Base-by-base conservation (phyloP, 2,113 vertebrate species). In the Sus scrofa region DNA sequence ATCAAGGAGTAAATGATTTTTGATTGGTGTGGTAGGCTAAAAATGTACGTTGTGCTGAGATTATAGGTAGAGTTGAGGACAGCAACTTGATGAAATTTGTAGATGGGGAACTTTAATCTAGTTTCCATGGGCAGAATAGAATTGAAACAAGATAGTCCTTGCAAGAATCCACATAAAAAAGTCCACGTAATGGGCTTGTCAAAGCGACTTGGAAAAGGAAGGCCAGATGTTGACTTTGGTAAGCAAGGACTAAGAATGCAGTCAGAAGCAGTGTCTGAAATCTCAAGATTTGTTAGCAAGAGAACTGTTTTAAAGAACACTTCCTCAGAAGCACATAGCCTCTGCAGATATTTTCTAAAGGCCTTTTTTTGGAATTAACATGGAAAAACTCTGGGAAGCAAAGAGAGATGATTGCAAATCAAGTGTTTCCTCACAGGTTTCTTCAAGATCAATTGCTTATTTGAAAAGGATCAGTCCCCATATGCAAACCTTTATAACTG, bases 301-400 rank as follows among this genome's bases (percentile, higher is more conserved):
- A 68, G 12, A 91, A 71, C 1, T 74, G 30, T 11, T 60, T 90
- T n/a, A 32, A 75, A 60, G 18, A 44, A 67, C 15, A 9, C 22
- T 32, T 56, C 2, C 15, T 50, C 18, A 50, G n/a, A 50, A 50
- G 18, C 12, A 54, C 12, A 20, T 27, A 26, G 58, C 18, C 77
- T 78, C 44, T 63, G 74, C 83, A 26, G 6, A 10, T 75, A 39
- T 26, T 65, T 91, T 88, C 3, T 70, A 37, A 65, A n/a, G 13
- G 6, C 83, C n/a, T 87, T 34, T 26, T 63, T 50, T 39, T 58
- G 19, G 16, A 84, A 85, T 85, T 84, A 37, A 87, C n/a, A 54
- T 15, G 37, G 13, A 92, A 89, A 88, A 97, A 92, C 26, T 82
- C 30, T 86, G n/a, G 68, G 6, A 63, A 86, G 71, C 58, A 62